Evolutionary conservation across 2,797 vertebrate genomes (phyloP).

Genomic region (Acomys russatus): DNA sequence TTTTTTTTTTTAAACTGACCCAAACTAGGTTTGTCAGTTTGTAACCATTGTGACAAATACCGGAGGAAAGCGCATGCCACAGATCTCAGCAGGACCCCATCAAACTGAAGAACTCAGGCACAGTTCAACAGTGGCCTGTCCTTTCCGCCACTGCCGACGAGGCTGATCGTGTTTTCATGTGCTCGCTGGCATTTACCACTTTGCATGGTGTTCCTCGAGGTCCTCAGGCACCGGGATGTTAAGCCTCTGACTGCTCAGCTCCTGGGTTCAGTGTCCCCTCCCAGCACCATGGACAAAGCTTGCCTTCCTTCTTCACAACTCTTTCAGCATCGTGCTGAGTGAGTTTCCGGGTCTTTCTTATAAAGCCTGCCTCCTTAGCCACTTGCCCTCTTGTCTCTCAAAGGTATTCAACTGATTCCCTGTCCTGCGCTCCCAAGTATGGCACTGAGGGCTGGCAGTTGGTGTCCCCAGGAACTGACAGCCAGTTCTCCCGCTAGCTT

Average conservation of each 20-base stretch:
- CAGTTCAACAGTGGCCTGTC: neutral
- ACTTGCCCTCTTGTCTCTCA: neutral
- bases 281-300: neutral
- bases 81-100: neutral
- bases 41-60: neutral
- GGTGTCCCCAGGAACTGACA: neutral
- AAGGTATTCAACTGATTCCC: no score
- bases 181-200: neutral
- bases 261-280: neutral
- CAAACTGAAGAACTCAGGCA: neutral
- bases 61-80: neutral
- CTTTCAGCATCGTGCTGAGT: neutral
- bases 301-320: neutral
- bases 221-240: neutral
- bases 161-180: neutral
- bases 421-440: neutral
- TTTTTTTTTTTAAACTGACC: slow-evolving; percentile 1
- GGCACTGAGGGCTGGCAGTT: accelerated
- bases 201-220: neutral
- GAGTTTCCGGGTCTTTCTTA: neutral
- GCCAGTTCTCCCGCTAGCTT: neutral
- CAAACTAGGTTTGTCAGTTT: neutral
- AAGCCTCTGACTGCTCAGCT: neutral
- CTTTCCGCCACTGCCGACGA: neutral
- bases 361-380: neutral